These are phyloP conservation scores for Gasteruption jaculator DNA, from an alignment of 2,888 invertebrate species.

Conservation along the genomic window DNA sequence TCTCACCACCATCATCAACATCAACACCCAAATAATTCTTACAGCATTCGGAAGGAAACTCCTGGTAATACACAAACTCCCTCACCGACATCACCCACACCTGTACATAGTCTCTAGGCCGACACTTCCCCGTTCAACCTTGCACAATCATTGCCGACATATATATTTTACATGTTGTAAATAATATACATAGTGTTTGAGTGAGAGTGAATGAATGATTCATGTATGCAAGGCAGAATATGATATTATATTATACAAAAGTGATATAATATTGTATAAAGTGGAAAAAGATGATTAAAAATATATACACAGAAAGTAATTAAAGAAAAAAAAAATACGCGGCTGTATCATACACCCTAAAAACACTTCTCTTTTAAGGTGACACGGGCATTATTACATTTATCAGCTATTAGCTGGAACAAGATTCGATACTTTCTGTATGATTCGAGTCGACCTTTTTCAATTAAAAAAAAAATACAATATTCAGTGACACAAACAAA, in stretches of 20 bases:
- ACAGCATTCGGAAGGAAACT: slow-evolving; percentile 41
- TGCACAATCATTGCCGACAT: slow-evolving; percentile 27
- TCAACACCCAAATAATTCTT: slow-evolving; percentile 40
- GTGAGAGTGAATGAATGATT: slow-evolving; percentile 4
- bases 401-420: too few relatives aligned
- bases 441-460: too few relatives aligned
- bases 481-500: too few relatives aligned
- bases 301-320: slow-evolving; percentile 16
- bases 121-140: slow-evolving; percentile 11
- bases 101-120: slow-evolving; percentile 50
- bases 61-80: slow-evolving; percentile 47
- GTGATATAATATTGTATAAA: slow-evolving; percentile 45
- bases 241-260: slow-evolving; percentile 39
- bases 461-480: too few relatives aligned
- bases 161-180: slow-evolving; percentile 41
- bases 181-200: slow-evolving; percentile 44
- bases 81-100: slow-evolving; percentile 48
- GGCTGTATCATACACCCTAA: slow-evolving; percentile 13
- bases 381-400: slow-evolving; percentile 13
- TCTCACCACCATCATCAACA: slow-evolving; percentile 35
- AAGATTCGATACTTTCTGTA: too few relatives aligned
- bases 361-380: too few relatives aligned
- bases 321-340: slow-evolving; percentile 19
- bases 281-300: too few relatives aligned
- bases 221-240: slow-evolving; percentile 15